Evolutionary conservation across 2,113 vertebrate genomes (phyloP), one percentile per base, ranked within the genome.

Genomic region (Lamprologus ornatipinnis): DNA sequence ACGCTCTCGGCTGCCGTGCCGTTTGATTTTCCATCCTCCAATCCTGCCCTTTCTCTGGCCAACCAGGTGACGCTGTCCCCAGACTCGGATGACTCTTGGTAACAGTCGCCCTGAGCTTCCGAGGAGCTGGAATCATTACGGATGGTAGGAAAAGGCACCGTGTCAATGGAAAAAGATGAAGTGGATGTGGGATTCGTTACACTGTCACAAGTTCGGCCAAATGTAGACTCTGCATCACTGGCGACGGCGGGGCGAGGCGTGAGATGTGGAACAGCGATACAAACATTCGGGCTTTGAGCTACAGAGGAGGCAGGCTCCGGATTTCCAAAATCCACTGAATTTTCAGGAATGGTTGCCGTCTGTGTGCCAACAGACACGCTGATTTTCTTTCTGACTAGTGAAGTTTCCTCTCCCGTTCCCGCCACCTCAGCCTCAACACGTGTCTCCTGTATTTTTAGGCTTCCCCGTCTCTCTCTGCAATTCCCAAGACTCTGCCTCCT

Each of bases 351-450:
- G 17, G 13, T 7, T 15, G 28, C 47, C 1, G 92, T 95, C 85
- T 91, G 94, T 9, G 88, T 94, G 11, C 78, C 90, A 4, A 6
- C 58, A 10, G 91, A 91, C 28, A 82, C 84, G 4, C 33, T 17
- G n/a, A 60, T 73, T 83, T 42, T 80, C 83, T 10, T 84, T 23
- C 87, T 55, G 23, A 31, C 10, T 14, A 3, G 57, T 75, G 14
- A 35, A 75, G 3, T 28, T 17, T 14, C 6, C 5, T 79, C 75
- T 42, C 51, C 83, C 17, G 4, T 82, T 6, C 28, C 63, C 9
- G 26, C 9, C 26, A 55, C 63, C 26, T 70, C 86, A 4, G 82
- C 23, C 80, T 91, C 91, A 83, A 89, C 78, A 75, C 11, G 84
- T 8, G 81, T 80, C 7, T 93, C 83, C 70, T 91, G 81, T 19